Evolutionary conservation across 2,113 vertebrate genomes (phyloP).

Genomic region (Tretioscincus oriximinensis): DNA sequence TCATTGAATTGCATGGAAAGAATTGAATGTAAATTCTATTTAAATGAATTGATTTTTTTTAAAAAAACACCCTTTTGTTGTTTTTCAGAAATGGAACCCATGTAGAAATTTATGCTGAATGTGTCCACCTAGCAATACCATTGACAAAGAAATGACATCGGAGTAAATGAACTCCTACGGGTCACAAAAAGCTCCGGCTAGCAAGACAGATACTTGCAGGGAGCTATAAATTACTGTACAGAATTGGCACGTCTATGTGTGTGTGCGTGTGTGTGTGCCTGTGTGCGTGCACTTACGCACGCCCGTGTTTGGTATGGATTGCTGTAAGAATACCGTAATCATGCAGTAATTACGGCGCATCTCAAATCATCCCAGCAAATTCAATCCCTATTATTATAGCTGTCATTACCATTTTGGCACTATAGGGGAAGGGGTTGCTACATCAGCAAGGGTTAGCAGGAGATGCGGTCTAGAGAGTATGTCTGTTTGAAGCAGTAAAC

Average conservation of each 20-base stretch:
- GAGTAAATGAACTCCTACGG: not conserved
- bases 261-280: not conserved
- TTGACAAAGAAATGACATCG: not conserved
- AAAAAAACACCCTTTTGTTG: not conserved
- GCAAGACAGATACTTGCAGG: constrained; percentile 28
- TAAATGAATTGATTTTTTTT: no score
- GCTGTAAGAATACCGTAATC: constrained; percentile 65
- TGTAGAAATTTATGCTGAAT: not conserved
- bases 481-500: not conserved
- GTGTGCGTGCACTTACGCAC: not conserved
- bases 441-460: not conserved
- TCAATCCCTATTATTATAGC: constrained; percentile 38
- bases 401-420: constrained; percentile 46
- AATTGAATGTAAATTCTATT: not conserved
- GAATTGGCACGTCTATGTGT: not conserved
- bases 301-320: constrained; percentile 29
- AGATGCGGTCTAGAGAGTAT: not conserved
- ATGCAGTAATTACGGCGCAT: constrained; percentile 49
- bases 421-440: not conserved
- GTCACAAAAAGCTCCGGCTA: constrained; percentile 21
- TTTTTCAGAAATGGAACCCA: not conserved
- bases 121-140: accelerated
- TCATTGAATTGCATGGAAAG: not conserved
- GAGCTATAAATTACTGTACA: constrained; percentile 40
- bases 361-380: constrained; percentile 63